Percentiles rank a stretch among this genome's conserved stretches.
Evolutionary conservation across 2,888 invertebrate genomes (phyloP).

Genomic region (Brachypterus glaber): DNA sequence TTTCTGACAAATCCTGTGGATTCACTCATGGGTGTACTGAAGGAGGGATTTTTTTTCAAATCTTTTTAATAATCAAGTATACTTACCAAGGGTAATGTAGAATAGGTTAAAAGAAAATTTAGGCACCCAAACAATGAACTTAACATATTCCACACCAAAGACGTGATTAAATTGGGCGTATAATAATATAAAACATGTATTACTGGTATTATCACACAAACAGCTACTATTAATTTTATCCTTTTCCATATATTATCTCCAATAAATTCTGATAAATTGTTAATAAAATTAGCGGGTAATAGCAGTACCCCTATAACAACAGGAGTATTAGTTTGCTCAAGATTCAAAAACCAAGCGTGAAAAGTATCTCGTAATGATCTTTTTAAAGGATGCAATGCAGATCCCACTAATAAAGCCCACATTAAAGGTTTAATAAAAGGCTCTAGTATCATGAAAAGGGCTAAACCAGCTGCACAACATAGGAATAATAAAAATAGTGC

Average conservation of each 20-base stretch:
- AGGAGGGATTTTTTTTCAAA: too few relatives aligned
- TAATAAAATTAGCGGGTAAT: constrained; percentile 67
- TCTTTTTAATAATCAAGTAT: constrained; percentile 5
- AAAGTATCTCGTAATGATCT: constrained; percentile 64
- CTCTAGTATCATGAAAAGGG: constrained; percentile 75
- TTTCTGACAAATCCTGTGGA: too few relatives aligned
- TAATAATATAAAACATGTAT: constrained; percentile 59
- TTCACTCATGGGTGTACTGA: too few relatives aligned
- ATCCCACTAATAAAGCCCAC: constrained; percentile 96
- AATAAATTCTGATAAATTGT: constrained; percentile 64
- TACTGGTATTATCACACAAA: constrained; percentile 40
- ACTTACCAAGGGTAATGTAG: constrained; percentile 36
- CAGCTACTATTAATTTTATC: constrained; percentile 48
- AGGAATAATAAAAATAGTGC: constrained; percentile 66
- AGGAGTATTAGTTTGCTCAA: constrained; percentile 59
- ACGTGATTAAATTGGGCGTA: constrained; percentile 55
- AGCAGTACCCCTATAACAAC: constrained; percentile 49
- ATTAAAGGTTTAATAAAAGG: constrained; percentile 89
- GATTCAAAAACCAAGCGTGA: constrained; percentile 66
- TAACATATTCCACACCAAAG: constrained; percentile 46
- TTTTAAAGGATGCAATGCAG: constrained; percentile 93
- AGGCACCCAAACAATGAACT: constrained; percentile 25
- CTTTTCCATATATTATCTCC: constrained; percentile 62
- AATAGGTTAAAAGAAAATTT: constrained; percentile 34
- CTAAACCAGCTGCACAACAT: constrained; percentile 60